Evolutionary conservation across 2,797 vertebrate species (phyloP).

Genomic region (Euthynnus affinis): DNA sequence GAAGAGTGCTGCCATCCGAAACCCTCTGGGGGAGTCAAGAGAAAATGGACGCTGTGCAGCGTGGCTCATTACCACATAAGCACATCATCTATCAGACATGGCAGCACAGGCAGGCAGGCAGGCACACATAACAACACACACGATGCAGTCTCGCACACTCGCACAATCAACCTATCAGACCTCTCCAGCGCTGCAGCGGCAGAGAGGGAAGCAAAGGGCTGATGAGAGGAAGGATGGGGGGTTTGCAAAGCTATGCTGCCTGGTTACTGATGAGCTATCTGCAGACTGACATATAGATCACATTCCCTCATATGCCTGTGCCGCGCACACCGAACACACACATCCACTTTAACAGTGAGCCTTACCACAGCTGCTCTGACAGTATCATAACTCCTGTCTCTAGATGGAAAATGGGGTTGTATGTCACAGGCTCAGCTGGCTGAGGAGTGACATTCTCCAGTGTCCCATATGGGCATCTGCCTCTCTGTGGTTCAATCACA

Average conservation of each 20-base stretch:
- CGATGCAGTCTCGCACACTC: conserved; percentile 44
- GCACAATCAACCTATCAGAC: conserved; percentile 54
- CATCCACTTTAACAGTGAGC: conserved; percentile 32
- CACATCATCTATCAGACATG: conserved; percentile 70
- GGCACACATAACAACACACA: conserved; percentile 42
- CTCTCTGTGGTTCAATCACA: conserved; percentile 30
- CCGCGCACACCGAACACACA: conserved; percentile 27
- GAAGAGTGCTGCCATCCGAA: conserved; percentile 53
- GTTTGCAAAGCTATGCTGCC: conserved; percentile 59
- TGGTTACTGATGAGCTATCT: conserved; percentile 78
- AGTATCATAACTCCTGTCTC: conserved; percentile 62
- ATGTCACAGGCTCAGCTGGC: conserved; percentile 72
- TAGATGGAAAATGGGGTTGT: conserved; percentile 64
- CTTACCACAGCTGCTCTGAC: conserved; percentile 69
- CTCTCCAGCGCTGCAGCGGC: conserved; percentile 37
- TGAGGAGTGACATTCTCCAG: conserved; percentile 47
- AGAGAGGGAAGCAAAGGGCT: conserved; percentile 37
- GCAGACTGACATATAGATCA: conserved; percentile 71
- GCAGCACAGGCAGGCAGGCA: conserved; percentile 48
- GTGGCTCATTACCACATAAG: conserved; percentile 65
- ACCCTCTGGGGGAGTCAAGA: conserved; percentile 48
- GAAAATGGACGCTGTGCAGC: conserved; percentile 60
- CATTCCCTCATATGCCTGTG: conserved; percentile 46
- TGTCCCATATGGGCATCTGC: conserved; percentile 47
- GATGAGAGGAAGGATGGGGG: conserved; percentile 46